These are phyloP conservation scores for Microctenopoma stevenorrisi DNA, from an alignment of 2,797 vertebrate species.

Conservation along the genomic window DNA sequence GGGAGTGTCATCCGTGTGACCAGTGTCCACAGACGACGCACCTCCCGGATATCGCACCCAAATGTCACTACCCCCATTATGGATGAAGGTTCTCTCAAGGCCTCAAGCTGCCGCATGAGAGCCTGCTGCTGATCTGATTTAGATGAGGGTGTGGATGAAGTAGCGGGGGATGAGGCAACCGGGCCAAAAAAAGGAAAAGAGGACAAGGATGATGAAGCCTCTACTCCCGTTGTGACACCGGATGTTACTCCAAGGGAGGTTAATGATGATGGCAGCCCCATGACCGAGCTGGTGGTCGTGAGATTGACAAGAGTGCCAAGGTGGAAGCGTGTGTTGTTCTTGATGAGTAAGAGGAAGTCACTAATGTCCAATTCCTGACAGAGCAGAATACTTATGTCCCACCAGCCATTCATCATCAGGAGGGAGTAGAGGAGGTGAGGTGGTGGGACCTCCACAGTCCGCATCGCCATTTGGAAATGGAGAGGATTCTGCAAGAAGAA, in stretches of 20 bases:
- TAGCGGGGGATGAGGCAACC: slow-evolving; percentile 42
- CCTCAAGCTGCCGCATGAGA: slow-evolving; percentile 88
- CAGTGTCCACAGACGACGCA: slow-evolving; percentile 86
- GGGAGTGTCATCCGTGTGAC: slow-evolving; percentile 84
- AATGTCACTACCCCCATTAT: slow-evolving; percentile 92
- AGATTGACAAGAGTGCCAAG: slow-evolving; percentile 91
- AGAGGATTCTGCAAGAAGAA: slow-evolving; percentile 89
- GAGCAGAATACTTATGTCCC: slow-evolving; percentile 93
- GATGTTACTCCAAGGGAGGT: slow-evolving; percentile 38
- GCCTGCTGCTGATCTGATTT: slow-evolving; percentile 78
- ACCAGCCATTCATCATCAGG: slow-evolving; percentile 96
- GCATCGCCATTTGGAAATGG: slow-evolving; percentile 96
- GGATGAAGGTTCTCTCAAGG: slow-evolving; percentile 85
- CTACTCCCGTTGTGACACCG: slow-evolving; percentile 12
- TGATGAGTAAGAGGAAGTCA: slow-evolving; percentile 90
- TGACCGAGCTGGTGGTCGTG: slow-evolving; percentile 67
- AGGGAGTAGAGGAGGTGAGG: slow-evolving; percentile 91
- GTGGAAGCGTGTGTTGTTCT: slow-evolving; percentile 92
- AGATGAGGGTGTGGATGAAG: slow-evolving; percentile 43
- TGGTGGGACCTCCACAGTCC: slow-evolving; percentile 79
- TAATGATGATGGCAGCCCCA: slow-evolving; percentile 31
- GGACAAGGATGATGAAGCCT: slow-evolving; percentile 69
- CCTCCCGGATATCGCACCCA: slow-evolving; percentile 92
- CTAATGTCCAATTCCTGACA: slow-evolving; percentile 95
- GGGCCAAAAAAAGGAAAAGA: slow-evolving; percentile 53